These are phyloP conservation scores for Mesoligia furuncula DNA, from an alignment of 2,888 invertebrate species.

Conservation along the genomic window DNA sequence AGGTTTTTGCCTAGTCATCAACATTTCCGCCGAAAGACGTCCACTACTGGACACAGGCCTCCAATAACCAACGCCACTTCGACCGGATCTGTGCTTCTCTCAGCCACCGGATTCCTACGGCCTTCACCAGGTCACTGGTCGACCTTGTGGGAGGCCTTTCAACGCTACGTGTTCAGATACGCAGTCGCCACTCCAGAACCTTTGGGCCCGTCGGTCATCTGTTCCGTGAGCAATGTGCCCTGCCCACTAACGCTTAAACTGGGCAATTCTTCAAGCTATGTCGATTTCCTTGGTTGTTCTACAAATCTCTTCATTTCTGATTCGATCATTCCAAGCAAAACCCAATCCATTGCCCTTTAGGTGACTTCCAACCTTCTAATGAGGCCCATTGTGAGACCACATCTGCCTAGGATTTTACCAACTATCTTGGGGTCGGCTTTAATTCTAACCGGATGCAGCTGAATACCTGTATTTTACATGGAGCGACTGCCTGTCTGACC, in stretches of 20 bases:
- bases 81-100: not conserved
- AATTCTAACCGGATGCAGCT: too few relatives aligned
- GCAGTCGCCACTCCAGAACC: not conserved
- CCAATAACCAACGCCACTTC: not conserved
- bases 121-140: not conserved
- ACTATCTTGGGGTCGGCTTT: too few relatives aligned
- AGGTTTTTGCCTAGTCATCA: too few relatives aligned
- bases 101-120: not conserved
- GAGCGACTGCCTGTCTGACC: too few relatives aligned
- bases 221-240: not conserved
- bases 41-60: not conserved
- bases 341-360: not conserved
- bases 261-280: not conserved
- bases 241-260: not conserved
- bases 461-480: too few relatives aligned
- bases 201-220: not conserved
- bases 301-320: not conserved
- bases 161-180: not conserved
- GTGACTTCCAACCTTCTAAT: not conserved
- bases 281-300: not conserved
- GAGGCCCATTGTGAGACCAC: not conserved
- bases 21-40: not conserved
- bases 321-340: not conserved
- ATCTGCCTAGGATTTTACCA: too few relatives aligned
- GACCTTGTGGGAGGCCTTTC: not conserved